phyloP scores from a whole-genome alignment of 2,113 vertebrate species.

The Pollimyrus isidori region DNA sequence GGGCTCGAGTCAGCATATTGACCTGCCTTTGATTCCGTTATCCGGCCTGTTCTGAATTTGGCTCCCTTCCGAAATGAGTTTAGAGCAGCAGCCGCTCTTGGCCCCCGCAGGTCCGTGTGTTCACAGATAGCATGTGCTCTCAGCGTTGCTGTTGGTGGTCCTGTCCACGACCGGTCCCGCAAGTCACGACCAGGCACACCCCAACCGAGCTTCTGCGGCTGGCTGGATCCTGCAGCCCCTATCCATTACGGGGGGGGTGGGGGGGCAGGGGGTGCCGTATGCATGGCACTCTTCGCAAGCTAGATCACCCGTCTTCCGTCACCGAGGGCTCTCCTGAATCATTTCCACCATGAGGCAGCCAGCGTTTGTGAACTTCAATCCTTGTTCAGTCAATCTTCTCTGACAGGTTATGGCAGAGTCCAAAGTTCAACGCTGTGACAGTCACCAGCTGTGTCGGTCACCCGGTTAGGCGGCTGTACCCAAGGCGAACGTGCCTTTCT shows the following conservation, averaged over 20 bases:
- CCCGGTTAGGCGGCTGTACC: background rate
- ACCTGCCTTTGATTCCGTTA: background rate
- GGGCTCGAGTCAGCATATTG: background rate
- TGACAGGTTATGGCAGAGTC: background rate
- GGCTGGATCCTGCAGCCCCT: background rate
- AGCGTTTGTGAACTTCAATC: background rate
- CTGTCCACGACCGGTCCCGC: background rate
- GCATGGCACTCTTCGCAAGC: background rate
- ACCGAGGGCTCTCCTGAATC: background rate
- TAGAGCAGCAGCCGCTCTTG: background rate
- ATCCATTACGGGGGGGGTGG: background rate
- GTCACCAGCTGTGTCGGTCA: background rate
- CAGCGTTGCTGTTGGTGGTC: background rate
- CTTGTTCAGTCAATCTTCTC: background rate
- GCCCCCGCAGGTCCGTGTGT: background rate
- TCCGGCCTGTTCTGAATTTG: background rate
- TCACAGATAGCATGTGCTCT: background rate
- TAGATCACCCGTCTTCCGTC: background rate
- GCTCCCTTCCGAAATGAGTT: background rate
- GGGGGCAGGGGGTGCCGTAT: background rate
- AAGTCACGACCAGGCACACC: background rate
- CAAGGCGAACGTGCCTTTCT: too few species aligned
- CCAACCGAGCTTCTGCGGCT: background rate
- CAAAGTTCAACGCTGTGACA: background rate
- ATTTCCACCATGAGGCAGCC: background rate